These are phyloP conservation scores for Baryphthengus martii DNA, from an alignment of 2,113 vertebrate species.

Conservation along the genomic window DNA sequence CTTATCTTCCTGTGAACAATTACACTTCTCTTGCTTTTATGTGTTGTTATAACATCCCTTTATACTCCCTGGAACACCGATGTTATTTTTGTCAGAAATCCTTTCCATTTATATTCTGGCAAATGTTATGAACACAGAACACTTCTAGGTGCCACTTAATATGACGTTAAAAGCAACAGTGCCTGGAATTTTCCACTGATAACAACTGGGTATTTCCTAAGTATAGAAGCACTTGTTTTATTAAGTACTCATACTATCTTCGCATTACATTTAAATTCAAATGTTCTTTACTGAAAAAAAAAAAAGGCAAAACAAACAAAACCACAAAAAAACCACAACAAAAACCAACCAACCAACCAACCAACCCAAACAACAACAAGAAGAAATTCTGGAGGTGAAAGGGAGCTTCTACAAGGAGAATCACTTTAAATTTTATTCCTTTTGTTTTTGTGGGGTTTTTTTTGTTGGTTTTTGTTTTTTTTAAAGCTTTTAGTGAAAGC, in stretches of 20 bases:
- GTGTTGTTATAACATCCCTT: neutral
- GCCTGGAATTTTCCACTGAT: slow-evolving; percentile 72
- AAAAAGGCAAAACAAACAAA: neutral
- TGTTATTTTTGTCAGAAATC: slow-evolving; percentile 51
- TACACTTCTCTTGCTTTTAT: neutral
- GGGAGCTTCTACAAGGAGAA: neutral
- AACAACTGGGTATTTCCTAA: slow-evolving; percentile 63
- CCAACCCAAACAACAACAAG: no score
- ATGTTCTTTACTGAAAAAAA: neutral
- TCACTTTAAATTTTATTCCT: no score
- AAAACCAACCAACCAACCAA: no score
- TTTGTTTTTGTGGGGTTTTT: neutral
- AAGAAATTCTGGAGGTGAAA: neutral
- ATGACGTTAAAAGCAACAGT: slow-evolving; percentile 47
- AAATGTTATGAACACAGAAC: slow-evolving; percentile 54
- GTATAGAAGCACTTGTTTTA: slow-evolving; percentile 72
- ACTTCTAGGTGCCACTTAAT: slow-evolving; percentile 62
- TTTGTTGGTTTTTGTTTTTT: no score
- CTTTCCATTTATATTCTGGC: slow-evolving; percentile 56
- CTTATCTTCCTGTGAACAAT: neutral
- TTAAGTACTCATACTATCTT: slow-evolving; percentile 67
- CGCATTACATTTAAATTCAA: slow-evolving; percentile 30
- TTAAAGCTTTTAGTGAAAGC: neutral
- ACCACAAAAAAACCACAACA: no score
- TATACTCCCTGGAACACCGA: neutral